Base-by-base conservation (phyloP, 1,140 invertebrate species). In the Lethrus apterus region DNA sequence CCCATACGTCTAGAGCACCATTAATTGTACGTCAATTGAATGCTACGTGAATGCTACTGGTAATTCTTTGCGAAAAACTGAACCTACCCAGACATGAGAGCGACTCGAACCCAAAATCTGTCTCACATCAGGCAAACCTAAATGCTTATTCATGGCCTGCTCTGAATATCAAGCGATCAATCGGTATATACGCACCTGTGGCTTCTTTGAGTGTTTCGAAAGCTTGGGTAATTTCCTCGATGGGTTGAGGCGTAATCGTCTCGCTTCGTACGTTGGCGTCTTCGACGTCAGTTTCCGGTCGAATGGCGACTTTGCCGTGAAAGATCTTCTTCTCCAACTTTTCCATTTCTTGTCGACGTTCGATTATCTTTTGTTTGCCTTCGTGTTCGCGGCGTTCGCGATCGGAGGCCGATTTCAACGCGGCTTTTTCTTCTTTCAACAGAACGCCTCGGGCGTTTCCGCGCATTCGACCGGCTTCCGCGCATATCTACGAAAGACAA, bases 151-250 rank as follows among this genome's bases (percentile, higher is more conserved):
- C n/a, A n/a, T n/a, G n/a, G n/a, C n/a, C n/a, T n/a, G n/a, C n/a
- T n/a, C n/a, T n/a, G n/a, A n/a, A n/a, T n/a, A n/a, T n/a, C n/a
- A n/a, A n/a, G n/a, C n/a, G n/a, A n/a, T n/a, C n/a, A n/a, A n/a
- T n/a, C n/a, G n/a, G n/a, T n/a, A n/a, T n/a, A 24, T 11, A 24
- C 41, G 44, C 62, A 76, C 77, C 85, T 2, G 84, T 86, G 0
- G 79, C 79, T 60, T 77, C 78, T 70, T 83, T 84, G 0, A 89
- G 63, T 48, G 77, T 79, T 26, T 79, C 76, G 60, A 88, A 86
- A 10, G 76, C 68, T 7, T 78, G 74, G 30, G 86, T 80, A 65
- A 86, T 73, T 33, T 69, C 63, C 26, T 72, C 61, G 15, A 77
- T 55, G 34, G 68, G 63, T 49, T 66, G 64, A 44, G 63, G 53